Conservation (phyloP, 1,140 invertebrate genomes). For the Mizuhopecten yessoensis region DNA sequence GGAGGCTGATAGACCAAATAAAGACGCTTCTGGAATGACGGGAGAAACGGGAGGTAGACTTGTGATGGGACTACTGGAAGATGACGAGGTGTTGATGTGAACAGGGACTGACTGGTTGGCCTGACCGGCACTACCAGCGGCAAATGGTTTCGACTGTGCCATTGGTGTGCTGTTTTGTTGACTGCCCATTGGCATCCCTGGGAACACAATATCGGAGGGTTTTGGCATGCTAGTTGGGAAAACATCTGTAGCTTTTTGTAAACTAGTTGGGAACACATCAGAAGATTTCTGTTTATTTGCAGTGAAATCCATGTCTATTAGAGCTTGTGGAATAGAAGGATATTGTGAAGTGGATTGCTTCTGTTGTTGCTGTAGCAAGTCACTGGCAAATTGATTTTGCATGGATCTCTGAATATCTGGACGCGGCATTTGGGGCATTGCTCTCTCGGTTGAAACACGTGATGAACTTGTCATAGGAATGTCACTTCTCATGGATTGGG, state of each 20-base stretch:
- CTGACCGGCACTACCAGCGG: not conserved
- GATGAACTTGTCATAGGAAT: conserved; percentile 33
- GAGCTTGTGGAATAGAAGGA: conserved; percentile 30
- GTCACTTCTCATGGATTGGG: conserved; percentile 15
- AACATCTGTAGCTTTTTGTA: conserved; percentile 2
- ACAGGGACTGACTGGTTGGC: conserved; percentile 7
- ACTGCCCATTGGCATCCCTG: not conserved
- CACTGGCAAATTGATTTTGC: not conserved
- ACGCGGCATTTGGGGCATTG: conserved; percentile 5
- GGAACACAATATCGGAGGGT: not conserved
- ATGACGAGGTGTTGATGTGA: not conserved
- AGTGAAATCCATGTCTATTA: not conserved
- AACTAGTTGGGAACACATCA: conserved; percentile 17
- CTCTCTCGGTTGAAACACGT: not conserved
- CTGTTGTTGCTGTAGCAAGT: not conserved
- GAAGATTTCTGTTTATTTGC: not conserved
- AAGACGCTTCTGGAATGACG: not conserved
- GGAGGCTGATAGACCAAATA: not conserved
- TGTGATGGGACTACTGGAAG: conserved; percentile 6
- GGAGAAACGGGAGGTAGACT: conserved; percentile 12
- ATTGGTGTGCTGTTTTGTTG: not conserved
- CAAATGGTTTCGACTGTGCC: conserved; percentile 19
- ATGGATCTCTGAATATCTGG: not conserved
- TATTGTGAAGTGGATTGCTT: conserved; percentile 7
- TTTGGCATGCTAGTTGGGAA: not conserved